Evolutionary conservation across 2,797 vertebrate genomes (phyloP).

Genomic region (Enteromius afrohamiltoni): DNA sequence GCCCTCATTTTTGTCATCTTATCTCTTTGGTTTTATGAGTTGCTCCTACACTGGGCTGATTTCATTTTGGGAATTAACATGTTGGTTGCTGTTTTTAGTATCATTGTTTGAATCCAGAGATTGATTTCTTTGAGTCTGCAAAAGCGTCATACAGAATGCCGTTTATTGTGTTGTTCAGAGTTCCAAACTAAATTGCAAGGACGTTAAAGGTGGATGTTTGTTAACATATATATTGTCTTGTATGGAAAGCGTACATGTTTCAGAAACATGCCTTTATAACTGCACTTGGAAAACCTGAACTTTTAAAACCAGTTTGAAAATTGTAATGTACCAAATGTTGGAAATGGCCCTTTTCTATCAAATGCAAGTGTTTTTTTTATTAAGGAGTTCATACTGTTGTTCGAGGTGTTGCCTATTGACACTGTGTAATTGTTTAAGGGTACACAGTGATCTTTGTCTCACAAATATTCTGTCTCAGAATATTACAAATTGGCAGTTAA

Average conservation of each 20-base stretch:
- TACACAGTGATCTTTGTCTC: conserved; percentile 11
- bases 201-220: background rate
- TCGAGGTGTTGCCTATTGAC: conserved; percentile 3
- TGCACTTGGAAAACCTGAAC: conserved; percentile 3
- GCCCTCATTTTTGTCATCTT: conserved; percentile 60
- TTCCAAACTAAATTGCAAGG: background rate
- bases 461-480: conserved; percentile 2
- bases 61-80: conserved; percentile 56
- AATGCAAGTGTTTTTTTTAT: conserved; percentile 31
- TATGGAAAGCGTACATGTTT: conserved; percentile 4
- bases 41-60: conserved; percentile 54
- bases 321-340: background rate
- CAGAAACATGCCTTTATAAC: background rate
- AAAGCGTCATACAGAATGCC: background rate
- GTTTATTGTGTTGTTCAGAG: background rate
- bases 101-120: conserved; percentile 24
- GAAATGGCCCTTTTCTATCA: background rate
- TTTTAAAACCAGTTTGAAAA: background rate
- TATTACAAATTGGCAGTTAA: conserved; percentile 39
- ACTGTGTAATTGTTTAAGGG: background rate
- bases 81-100: conserved; percentile 69
- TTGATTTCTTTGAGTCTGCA: background rate
- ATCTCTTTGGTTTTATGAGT: conserved; percentile 51
- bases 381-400: background rate
- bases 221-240: background rate